Evolutionary conservation across 2,797 vertebrate genomes (phyloP), one percentile per base, ranked within the genome.

Genomic region (Lophius americanus): DNA sequence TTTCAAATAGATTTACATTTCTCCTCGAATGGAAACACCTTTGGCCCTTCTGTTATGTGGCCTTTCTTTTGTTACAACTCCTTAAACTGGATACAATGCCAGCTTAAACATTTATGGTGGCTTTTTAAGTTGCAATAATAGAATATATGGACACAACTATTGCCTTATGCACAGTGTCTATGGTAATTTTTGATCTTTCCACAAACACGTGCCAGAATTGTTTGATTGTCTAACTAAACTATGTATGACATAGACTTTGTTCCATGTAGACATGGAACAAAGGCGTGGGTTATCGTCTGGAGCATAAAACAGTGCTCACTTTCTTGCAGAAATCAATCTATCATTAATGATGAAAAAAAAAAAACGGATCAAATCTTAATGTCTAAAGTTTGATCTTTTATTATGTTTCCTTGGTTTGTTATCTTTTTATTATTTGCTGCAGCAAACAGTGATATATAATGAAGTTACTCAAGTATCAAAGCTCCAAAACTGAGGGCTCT

Each of bases 381-480:
- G 51, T 61, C 23, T 53, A 51, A 69, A 68, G 63, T 83, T 84
- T 64, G 64, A 86, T 81, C 53, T 76, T 75, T 49, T 71, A 65
- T 57, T 75, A 62, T 47, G 23, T 70, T 76, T 75, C 14, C 38
- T 2, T 0, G 9, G 57, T 43, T 68, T 44, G 32, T 44, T 44
- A 36, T 6, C 37, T 32, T 78, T 63, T 71, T 79, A 61, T 71
- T 81, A 60, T 67, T 63, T 68, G 46, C 35, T 41, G 56, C 44
- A 49, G 51, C 69, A 61, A 76, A 68, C 46, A 38, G 42, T 50
- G 50, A 67, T 63, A 51, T 71, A 58, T 62, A 63, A 61, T 65
- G 41, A 69, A 79, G 50, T 39, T 73, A 66, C 64, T 44, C 39
- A 42, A 35, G 46, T 50, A 51, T 74, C 35, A 63, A 56, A 79